Evolutionary conservation across 1,140 invertebrate species (phyloP).

Genomic region (Eumaeus atala): DNA sequence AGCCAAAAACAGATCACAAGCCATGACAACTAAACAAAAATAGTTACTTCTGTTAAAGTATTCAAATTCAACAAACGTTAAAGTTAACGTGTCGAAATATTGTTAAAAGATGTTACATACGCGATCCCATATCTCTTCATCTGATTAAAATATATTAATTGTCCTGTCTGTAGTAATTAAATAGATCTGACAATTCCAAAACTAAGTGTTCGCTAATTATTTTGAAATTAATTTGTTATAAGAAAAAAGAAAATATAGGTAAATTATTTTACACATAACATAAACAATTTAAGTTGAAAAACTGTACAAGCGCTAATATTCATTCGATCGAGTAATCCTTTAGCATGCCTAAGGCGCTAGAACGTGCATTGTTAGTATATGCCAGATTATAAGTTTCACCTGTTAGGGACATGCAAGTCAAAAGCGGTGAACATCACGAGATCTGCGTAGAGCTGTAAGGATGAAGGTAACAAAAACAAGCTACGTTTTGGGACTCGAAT

Average conservation of each 20-base stretch:
- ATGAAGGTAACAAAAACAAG: slow-evolving; percentile 16
- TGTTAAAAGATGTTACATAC: background rate
- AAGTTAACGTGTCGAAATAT: background rate
- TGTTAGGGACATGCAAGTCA: background rate
- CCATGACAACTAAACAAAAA: slow-evolving; percentile 7
- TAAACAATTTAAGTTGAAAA: slow-evolving; percentile 19
- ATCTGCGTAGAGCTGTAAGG: slow-evolving; percentile 32
- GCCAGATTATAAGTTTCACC: background rate
- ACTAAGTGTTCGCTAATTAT: slow-evolving; percentile 33
- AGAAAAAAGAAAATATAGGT: slow-evolving; percentile 33
- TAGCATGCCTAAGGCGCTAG: slow-evolving; percentile 4
- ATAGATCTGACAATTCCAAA: slow-evolving; percentile 22
- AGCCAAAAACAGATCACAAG: too few relatives aligned
- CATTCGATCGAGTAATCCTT: slow-evolving; percentile 22
- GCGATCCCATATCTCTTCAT: background rate
- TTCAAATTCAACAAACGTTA: slow-evolving; percentile 4
- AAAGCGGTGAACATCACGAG: slow-evolving; percentile 22
- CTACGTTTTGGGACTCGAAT: slow-evolving; percentile 1
- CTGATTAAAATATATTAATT: background rate
- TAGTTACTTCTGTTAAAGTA: slow-evolving; percentile 13
- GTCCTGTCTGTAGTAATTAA: background rate
- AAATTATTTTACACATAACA: slow-evolving; percentile 34
- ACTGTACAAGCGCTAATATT: slow-evolving; percentile 31
- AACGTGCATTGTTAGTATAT: slow-evolving; percentile 13
- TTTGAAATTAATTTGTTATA: slow-evolving; percentile 42